phyloP scores from a whole-genome alignment of 2,888 invertebrate genomes.

The Cheilosia vulpina region DNA sequence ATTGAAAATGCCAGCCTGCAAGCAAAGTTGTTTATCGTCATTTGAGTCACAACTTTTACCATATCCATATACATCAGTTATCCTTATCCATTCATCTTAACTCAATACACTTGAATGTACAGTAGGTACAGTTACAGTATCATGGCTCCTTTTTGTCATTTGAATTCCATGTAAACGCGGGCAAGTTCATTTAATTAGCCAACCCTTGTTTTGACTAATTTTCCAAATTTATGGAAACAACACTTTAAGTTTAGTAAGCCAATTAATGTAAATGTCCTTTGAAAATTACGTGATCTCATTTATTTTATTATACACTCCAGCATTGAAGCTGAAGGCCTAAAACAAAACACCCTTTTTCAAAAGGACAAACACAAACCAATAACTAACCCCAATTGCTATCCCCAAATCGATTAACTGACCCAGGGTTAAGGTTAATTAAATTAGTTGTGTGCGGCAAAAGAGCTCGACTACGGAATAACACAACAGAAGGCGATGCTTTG shows the following conservation, averaged over 20 bases:
- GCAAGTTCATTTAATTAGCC: slow-evolving; percentile 28
- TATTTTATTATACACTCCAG: slow-evolving; percentile 7
- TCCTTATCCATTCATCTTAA: background rate
- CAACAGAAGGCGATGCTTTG: background rate
- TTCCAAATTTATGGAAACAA: slow-evolving; percentile 44
- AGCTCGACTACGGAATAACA: slow-evolving; percentile 5
- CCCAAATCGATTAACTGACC: slow-evolving; percentile 61
- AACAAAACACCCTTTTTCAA: slow-evolving; percentile 7
- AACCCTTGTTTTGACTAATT: slow-evolving; percentile 49
- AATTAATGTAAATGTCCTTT: slow-evolving; percentile 52
- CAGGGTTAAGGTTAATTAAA: slow-evolving; percentile 61
- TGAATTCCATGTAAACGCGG: slow-evolving; percentile 10
- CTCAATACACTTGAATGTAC: too few species aligned
- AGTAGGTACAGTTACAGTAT: background rate
- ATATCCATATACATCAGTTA: background rate
- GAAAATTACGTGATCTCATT: slow-evolving; percentile 56
- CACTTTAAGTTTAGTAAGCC: slow-evolving; percentile 36
- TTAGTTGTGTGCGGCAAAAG: slow-evolving; percentile 46
- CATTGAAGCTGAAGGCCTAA: background rate
- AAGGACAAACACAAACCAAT: slow-evolving; percentile 22
- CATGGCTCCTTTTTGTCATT: slow-evolving; percentile 17
- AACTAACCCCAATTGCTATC: slow-evolving; percentile 49
- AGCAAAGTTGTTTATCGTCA: too few species aligned
- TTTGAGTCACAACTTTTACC: too few species aligned
- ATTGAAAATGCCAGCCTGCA: too few species aligned